Base-by-base conservation (phyloP, 2,113 vertebrate genomes). In the Theristicus caerulescens region DNA sequence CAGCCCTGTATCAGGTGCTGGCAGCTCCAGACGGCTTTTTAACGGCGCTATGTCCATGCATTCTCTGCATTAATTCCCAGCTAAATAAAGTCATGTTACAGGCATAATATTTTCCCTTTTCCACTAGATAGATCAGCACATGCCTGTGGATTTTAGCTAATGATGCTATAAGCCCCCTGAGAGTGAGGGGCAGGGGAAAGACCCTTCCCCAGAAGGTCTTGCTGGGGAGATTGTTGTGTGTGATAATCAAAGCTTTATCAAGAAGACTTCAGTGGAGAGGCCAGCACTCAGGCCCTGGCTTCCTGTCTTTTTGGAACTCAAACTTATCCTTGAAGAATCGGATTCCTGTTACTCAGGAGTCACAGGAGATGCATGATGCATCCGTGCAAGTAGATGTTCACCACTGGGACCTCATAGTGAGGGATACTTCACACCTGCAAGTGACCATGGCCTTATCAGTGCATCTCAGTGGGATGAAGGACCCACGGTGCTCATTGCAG, bases 41-140 rank as follows among this genome's bases (percentile, higher is more conserved):
- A 32, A 57, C 2, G 0, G 44, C 5, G 3, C 17, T 20, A 4
- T 1, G 2, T 90, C 38, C 78, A 58, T n/a, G 20, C 1, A 0
- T 14, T 52, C 34, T 62, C 66, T 31, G 20, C 16, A 5, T 51
- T n/a, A 29, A 17, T 29, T 44, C 44, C 27, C 65, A 86, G 55
- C 27, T 76, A 84, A 71, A 90, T 17, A 57, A 74, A 93, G 54
- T 34, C 83, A 87, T 40, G 81, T 77, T 69, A 44, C 38, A 89
- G 32, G 12, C 12, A 42, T 34, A 0, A 18, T n/a, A 16, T 66
- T 95, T 87, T 51, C 24, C 21, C 2, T 54, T 82, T 87, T 54
- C 17, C 54, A 42, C 40, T n/a, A 40, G 42, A 71, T n/a, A 40
- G 42, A 71, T 57, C 77, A 51, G 24, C 16, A 66, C 13, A 4